These are phyloP conservation scores for Rhineura floridana DNA, from an alignment of 2,113 vertebrate genomes.

Conservation along the genomic window DNA sequence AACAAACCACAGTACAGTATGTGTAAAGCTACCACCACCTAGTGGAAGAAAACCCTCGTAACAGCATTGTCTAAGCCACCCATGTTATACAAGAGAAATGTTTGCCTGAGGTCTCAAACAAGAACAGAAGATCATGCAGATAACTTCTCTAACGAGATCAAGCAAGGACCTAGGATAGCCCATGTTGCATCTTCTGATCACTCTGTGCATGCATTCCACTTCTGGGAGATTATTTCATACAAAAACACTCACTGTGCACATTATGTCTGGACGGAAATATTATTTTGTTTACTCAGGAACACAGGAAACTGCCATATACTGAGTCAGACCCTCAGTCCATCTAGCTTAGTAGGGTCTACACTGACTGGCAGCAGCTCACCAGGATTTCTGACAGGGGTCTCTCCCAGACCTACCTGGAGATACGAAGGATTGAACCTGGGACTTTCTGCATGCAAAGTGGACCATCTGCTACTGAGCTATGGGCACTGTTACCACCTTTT, in stretches of 20 bases:
- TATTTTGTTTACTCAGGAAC: no score
- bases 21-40: conserved; percentile 62
- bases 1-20: no score
- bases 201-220: not conserved
- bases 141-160: not conserved
- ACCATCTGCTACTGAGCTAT: no score
- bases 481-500: no score
- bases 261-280: not conserved
- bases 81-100: not conserved
- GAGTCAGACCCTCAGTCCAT: no score
- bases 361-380: no score
- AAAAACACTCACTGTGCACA: not conserved
- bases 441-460: no score
- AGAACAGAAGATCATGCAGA: not conserved
- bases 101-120: not conserved
- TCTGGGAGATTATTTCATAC: not conserved
- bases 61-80: conserved; percentile 18
- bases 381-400: no score
- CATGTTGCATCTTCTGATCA: not conserved
- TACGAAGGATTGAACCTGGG: no score
- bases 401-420: no score
- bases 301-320: no score
- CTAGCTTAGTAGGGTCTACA: no score
- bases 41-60: conserved; percentile 34
- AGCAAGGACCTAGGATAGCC: not conserved